A percentile compares a stretch with the other conserved stretches of the same genome.
These are phyloP conservation scores for Polylopha cassiicola DNA, from an alignment of 2,888 invertebrate genomes.

Conservation along the genomic window DNA sequence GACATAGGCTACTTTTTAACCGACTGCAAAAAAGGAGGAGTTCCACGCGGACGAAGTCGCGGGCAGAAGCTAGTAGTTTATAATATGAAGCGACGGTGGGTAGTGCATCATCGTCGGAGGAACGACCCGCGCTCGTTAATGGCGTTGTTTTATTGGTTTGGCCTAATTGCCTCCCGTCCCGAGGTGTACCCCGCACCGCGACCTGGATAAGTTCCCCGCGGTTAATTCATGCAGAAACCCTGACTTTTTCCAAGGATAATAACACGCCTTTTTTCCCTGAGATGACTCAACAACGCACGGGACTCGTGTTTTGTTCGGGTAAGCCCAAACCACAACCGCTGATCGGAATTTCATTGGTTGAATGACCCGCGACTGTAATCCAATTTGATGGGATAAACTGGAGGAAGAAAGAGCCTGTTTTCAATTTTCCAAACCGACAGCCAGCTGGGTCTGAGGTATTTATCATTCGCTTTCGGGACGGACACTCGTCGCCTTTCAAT, in stretches of 20 bases:
- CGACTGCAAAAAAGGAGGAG: too few relatives aligned
- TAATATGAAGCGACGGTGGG: slow-evolving; percentile 18
- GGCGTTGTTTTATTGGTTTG: slow-evolving; percentile 62
- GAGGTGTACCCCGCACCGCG: slow-evolving; percentile 54
- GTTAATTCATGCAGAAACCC: slow-evolving; percentile 34
- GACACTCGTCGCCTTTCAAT: slow-evolving; percentile 57
- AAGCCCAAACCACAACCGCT: slow-evolving; percentile 22
- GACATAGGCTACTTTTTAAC: too few relatives aligned
- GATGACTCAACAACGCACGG: slow-evolving; percentile 22
- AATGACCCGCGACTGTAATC: slow-evolving; percentile 34
- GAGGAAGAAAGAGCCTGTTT: slow-evolving; percentile 41
- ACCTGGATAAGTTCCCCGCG: slow-evolving; percentile 46
- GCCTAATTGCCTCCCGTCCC: slow-evolving; percentile 64
- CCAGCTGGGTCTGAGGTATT: slow-evolving; percentile 55
- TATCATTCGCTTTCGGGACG: slow-evolving; percentile 48
- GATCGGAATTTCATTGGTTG: slow-evolving; percentile 30
- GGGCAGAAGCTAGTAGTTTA: slow-evolving; percentile 17
- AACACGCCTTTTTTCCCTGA: slow-evolving; percentile 25
- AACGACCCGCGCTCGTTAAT: slow-evolving; percentile 50
- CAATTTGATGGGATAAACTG: slow-evolving; percentile 33
- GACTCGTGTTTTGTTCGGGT: slow-evolving; percentile 20
- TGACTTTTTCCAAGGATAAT: slow-evolving; percentile 24
- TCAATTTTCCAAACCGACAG: slow-evolving; percentile 58
- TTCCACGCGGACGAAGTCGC: too few relatives aligned
- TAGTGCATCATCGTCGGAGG: slow-evolving; percentile 36